Conservation (phyloP, 2,888 invertebrate genomes). For the Pharmacophagus antenor region DNA sequence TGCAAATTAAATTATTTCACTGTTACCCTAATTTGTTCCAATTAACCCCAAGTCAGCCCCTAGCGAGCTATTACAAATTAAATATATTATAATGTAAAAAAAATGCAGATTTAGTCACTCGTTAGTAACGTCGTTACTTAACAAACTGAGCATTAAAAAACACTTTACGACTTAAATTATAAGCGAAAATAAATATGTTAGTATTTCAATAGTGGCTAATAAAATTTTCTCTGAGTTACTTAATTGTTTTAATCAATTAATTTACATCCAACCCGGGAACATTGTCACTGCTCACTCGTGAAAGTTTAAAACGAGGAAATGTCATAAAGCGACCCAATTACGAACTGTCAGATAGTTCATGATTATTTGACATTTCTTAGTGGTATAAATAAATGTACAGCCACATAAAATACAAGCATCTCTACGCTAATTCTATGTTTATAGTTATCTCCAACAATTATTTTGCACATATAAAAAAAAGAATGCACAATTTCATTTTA, state of each 20-base stretch:
- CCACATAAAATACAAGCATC: no score
- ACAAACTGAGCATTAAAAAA: constrained; percentile 46
- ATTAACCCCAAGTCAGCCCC: constrained; percentile 11
- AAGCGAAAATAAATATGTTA: constrained; percentile 78
- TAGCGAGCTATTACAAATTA: constrained; percentile 12
- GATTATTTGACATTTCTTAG: constrained; percentile 7
- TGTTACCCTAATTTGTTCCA: neutral
- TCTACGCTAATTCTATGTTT: no score
- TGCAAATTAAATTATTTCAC: neutral
- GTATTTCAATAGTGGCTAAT: constrained; percentile 35
- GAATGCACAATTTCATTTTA: no score
- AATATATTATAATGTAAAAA: constrained; percentile 19
- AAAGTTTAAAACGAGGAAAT: neutral
- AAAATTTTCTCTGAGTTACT: constrained; percentile 31
- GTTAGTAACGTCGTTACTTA: constrained; percentile 48
- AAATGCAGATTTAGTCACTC: constrained; percentile 33
- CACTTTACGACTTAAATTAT: constrained; percentile 45
- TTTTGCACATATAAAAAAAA: no score
- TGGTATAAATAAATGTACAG: neutral
- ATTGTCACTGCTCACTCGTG: constrained; percentile 10
- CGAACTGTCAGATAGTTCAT: neutral
- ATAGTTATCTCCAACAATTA: no score
- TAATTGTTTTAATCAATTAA: constrained; percentile 20
- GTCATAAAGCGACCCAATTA: neutral
- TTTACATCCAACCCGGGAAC: constrained; percentile 18